phyloP scores from a whole-genome alignment of 2,888 invertebrate species.

The Tipula helvola region DNA sequence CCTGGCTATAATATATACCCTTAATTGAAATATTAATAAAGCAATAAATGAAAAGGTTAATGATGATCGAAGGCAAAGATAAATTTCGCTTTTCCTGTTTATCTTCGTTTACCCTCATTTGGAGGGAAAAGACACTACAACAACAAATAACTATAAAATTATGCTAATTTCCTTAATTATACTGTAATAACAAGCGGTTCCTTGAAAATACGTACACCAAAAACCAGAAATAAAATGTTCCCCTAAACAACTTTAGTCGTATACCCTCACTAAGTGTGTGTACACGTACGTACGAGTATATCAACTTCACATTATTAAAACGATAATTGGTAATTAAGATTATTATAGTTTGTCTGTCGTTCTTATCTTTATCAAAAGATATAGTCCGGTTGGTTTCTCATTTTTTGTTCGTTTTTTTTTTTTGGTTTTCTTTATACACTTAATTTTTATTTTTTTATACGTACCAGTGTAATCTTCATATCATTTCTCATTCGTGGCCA shows the following conservation, averaged over 20 bases:
- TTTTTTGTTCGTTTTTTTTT: not conserved
- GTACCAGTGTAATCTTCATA: not conserved
- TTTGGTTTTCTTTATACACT: not conserved
- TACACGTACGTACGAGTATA: not conserved
- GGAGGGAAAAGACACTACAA: not conserved
- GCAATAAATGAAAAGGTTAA: not conserved
- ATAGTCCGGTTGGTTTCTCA: not conserved
- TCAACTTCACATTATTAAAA: constrained; percentile 4
- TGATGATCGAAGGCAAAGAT: not conserved
- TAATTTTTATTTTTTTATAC: not conserved
- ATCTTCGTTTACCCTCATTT: not conserved
- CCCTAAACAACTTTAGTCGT: not conserved
- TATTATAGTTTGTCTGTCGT: not conserved
- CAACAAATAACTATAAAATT: not conserved
- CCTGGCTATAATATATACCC: not conserved
- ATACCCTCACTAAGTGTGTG: not conserved
- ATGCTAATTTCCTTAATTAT: not conserved
- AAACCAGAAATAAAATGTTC: not conserved
- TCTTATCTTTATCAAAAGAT: not conserved
- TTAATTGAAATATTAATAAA: not conserved
- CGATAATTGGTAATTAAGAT: constrained; percentile 4
- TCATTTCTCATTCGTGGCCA: not conserved
- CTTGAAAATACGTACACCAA: not conserved
- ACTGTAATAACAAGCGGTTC: not conserved
- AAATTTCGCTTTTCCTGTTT: not conserved